phyloP scores from a whole-genome alignment of 2,113 vertebrate genomes.

The Labrus mixtus region DNA sequence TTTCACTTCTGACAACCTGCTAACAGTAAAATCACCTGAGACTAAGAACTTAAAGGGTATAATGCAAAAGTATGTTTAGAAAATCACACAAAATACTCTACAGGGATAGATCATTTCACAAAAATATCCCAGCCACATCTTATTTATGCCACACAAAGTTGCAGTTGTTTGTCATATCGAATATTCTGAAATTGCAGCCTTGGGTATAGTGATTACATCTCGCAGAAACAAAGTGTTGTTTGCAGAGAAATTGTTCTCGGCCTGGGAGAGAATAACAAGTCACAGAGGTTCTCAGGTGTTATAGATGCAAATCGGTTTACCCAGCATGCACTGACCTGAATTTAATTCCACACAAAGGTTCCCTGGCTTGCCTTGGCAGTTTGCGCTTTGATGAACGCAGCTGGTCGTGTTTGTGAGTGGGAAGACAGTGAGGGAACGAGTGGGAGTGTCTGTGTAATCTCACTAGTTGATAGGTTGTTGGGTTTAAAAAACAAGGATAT shows the following conservation, averaged over 20 bases:
- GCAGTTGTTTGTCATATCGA: constrained; percentile 12
- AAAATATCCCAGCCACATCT: neutral
- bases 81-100: too few species aligned
- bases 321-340: constrained; percentile 21
- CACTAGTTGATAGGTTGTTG: neutral
- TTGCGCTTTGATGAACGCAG: constrained; percentile 2
- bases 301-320: constrained; percentile 21
- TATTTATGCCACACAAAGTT: neutral
- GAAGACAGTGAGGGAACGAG: neutral
- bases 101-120: neutral
- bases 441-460: neutral
- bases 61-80: too few species aligned
- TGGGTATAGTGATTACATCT: constrained; percentile 34
- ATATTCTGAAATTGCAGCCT: constrained; percentile 31
- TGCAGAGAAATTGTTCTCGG: constrained; percentile 5
- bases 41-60: too few species aligned
- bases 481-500: neutral
- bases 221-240: constrained; percentile 18
- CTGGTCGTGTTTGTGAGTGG: constrained; percentile 11
- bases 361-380: constrained; percentile 1
- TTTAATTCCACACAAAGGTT: constrained; percentile 28
- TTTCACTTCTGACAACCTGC: neutral
- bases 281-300: neutral
- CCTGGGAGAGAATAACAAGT: neutral
- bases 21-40: neutral